Percentiles rank a stretch among this genome's conserved stretches.
Conservation (phyloP, 1,140 invertebrate genomes). For the Drosophila sp. region DNA sequence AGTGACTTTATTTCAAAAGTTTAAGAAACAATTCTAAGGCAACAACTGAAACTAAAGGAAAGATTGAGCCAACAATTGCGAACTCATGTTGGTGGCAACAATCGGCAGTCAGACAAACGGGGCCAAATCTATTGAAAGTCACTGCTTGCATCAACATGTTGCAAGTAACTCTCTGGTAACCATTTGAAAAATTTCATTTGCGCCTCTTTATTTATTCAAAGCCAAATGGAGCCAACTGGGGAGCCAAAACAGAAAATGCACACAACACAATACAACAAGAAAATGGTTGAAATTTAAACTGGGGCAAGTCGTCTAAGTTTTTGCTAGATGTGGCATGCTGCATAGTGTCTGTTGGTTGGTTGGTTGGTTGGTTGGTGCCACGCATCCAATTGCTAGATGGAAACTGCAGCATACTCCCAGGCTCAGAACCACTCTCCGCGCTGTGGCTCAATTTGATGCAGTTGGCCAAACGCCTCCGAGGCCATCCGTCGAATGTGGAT, state of each 20-base stretch:
- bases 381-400: background rate
- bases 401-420: constrained; percentile 1
- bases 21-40: no score
- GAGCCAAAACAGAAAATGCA: background rate
- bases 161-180: constrained; percentile 42
- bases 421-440: constrained; percentile 5
- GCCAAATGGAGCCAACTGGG: constrained; percentile 28
- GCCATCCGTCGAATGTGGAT: background rate
- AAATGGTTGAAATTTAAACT: constrained; percentile 10
- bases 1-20: no score
- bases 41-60: no score
- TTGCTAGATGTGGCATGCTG: constrained; percentile 12
- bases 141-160: background rate
- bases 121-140: constrained; percentile 41
- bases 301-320: constrained; percentile 25
- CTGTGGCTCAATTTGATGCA: constrained; percentile 42
- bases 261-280: background rate
- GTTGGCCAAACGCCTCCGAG: constrained; percentile 15
- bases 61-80: constrained; percentile 23
- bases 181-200: constrained; percentile 64
- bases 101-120: constrained; percentile 29
- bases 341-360: background rate
- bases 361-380: background rate
- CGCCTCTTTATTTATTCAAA: constrained; percentile 71
- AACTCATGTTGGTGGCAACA: constrained; percentile 23